These are phyloP conservation scores for Condylostylus longicornis DNA, from an alignment of 1,140 invertebrate species.

Conservation along the genomic window DNA sequence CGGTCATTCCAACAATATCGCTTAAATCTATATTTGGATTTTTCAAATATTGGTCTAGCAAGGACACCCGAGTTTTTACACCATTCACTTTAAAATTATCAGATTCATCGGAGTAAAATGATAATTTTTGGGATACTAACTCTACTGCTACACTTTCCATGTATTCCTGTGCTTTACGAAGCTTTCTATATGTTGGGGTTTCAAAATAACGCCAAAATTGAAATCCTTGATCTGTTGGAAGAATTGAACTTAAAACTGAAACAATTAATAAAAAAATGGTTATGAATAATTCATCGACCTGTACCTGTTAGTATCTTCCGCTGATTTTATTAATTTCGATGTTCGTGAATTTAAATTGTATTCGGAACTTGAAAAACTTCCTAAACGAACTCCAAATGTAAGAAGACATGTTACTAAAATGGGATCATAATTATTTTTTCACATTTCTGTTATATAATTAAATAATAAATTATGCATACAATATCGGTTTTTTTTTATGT, in stretches of 20 bases:
- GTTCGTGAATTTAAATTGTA: constrained; percentile 42
- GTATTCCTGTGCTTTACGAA: constrained; percentile 49
- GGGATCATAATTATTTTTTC: no score
- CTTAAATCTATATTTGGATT: constrained; percentile 51
- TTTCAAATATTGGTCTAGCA: constrained; percentile 50
- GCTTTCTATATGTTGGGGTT: constrained; percentile 55
- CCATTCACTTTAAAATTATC: constrained; percentile 1
- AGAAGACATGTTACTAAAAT: constrained; percentile 53
- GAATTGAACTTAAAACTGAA: constrained; percentile 39
- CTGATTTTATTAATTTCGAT: constrained; percentile 52
- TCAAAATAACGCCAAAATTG: constrained; percentile 55
- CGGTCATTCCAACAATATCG: constrained; percentile 65
- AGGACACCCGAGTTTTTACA: constrained; percentile 23
- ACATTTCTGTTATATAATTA: no score
- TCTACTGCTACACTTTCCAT: constrained; percentile 60
- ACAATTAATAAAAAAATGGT: not conserved
- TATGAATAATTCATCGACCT: no score
- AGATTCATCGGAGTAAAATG: constrained; percentile 29
- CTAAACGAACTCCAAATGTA: constrained; percentile 47
- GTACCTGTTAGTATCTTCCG: constrained; percentile 48
- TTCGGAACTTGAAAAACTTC: constrained; percentile 46
- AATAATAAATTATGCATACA: no score
- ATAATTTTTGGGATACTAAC: constrained; percentile 44
- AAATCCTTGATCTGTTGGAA: constrained; percentile 60
- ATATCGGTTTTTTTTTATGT: no score